These are phyloP conservation scores for Brachyrhaphis roseni DNA, from an alignment of 2,797 vertebrate species.

Conservation along the genomic window DNA sequence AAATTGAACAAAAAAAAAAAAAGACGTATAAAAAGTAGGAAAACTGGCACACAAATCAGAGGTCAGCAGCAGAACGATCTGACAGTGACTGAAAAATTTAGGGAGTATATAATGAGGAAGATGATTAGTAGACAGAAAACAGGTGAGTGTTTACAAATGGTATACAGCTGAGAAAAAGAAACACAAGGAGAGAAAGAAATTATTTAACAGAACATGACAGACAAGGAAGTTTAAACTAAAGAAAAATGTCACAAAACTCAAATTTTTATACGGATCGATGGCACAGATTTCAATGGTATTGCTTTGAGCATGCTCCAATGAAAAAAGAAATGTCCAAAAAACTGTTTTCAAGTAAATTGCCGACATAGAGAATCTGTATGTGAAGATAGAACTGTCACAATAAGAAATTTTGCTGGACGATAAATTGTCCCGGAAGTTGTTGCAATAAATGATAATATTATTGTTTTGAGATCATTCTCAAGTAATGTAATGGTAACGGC, in stretches of 20 bases:
- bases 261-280: not conserved
- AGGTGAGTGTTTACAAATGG: not conserved
- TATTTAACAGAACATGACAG: not conserved
- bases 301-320: not conserved
- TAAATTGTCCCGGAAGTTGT: too few species aligned
- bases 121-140: not conserved
- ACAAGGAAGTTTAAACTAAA: not conserved
- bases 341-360: not conserved
- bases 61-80: not conserved
- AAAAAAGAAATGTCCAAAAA: not conserved
- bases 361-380: not conserved
- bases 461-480: too few species aligned
- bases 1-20: not conserved
- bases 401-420: too few species aligned
- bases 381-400: not conserved
- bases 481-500: too few species aligned
- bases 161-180: not conserved
- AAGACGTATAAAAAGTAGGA: not conserved
- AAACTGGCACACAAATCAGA: not conserved
- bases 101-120: not conserved
- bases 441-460: too few species aligned
- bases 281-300: not conserved
- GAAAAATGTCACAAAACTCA: not conserved
- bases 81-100: not conserved
- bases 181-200: not conserved